Base-by-base conservation (phyloP, 2,113 vertebrate genomes). In the zebrafish (Danio rerio) region DNA sequence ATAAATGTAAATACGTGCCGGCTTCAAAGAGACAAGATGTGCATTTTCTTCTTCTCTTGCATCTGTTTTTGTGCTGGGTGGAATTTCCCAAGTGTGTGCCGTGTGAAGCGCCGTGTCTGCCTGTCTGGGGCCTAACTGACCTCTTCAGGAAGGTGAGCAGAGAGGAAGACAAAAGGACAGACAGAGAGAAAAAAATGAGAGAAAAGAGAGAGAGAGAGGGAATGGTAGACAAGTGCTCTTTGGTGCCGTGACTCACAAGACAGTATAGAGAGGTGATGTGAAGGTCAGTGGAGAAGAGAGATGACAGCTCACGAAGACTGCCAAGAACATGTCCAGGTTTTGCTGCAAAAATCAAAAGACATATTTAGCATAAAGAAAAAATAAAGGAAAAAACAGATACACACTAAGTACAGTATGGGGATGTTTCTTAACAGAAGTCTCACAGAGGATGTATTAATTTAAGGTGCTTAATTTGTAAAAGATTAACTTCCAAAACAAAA, bases 171-270 rank as follows among this genome's bases (percentile, higher is more conserved):
- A 66, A 53, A 68, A 49, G 16, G 10, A 79, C 45, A 65, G 16
- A 78, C 9, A 43, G 16, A 66, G 21, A n/a, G 15, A n/a, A 43
- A 47, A n/a, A 31, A 31, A 31, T 31, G 31, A 31, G 31, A 31
- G 31, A 31, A 31, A 31, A 31, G 3, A 2, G 31, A 31, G 31
- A 31, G 31, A 31, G 3, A 31, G 31, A 31, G 31, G 31, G 45
- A 3, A 50, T 84, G 82, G 78, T 80, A 80, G 77, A 76, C 73
- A 52, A 83, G 84, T 83, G 87, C 78, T 73, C 47, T 81, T 72
- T n/a, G 81, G 82, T 47, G 86, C 87, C 85, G 89, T 92, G 90
- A 93, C 88, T 92, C 92, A 89, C 78, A 83, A 88, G 81, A 85
- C 65, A 84, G 87, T 45, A 66, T 66, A 68, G 43, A 47, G n/a